Evolutionary conservation across 2,888 invertebrate genomes (phyloP), one percentile per base, ranked within the genome.

Genomic region (Trachelus tabidus): DNA sequence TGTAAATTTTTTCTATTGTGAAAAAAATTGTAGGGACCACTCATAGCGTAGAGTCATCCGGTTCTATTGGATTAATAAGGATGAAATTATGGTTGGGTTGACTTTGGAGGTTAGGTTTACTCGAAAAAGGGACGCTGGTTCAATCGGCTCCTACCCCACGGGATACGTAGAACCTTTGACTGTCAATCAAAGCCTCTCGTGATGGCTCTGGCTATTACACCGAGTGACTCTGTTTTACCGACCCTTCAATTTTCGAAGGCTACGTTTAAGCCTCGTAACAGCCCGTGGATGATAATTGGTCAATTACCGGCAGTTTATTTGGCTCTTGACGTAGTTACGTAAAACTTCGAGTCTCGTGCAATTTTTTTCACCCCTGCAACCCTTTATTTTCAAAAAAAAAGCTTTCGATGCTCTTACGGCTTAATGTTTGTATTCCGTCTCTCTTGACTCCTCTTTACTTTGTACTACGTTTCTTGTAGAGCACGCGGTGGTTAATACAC

Each of bases 191-290:
- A 56, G 23, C 23, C 9, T 56, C 23, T 15, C 56, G 56, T 56
- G 56, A 56, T 23, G 23, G 15, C 40, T 40, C 75, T 78, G 84
- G 81, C 83, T 81, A 83, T 87, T 88, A 86, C 77, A 75, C 76
- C 75, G 83, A 81, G 83, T 87, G 88, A 88, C 85, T 86, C 80
- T 79, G 78, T 80, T 77, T 80, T 77, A 77, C 82, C 79, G 81
- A 84, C 85, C 84, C 84, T 76, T 79, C 83, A 87, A 87, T 87
- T 85, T 84, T 56, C 56, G 23, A 56, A 56, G 56, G 23, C 56
- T 56, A 80, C 80, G 75, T 75, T 68, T 79, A 76, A 34, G 69
- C 71, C 75, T 69, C 79, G 68, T 75, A 78, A 77, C 76, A 77
- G 78, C 12, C 76, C 79, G 56, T 56, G 23, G 76, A 77, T 77